These are phyloP conservation scores for Tragopan temminckii DNA, from an alignment of 2,797 vertebrate species.

Conservation along the genomic window DNA sequence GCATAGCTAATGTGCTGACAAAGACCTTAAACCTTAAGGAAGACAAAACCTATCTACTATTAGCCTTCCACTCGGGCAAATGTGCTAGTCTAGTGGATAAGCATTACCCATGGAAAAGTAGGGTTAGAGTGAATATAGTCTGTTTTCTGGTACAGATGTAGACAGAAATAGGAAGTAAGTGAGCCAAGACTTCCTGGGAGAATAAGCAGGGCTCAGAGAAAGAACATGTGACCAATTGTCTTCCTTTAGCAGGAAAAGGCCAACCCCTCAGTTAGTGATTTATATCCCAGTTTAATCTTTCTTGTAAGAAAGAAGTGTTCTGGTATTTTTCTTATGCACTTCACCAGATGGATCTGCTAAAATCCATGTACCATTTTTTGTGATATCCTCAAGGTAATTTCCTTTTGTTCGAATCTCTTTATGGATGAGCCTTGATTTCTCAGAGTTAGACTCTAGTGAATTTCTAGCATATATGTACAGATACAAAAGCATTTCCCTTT, in stretches of 20 bases:
- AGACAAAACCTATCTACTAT: background rate
- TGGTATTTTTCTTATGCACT: background rate
- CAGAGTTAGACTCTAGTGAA: background rate
- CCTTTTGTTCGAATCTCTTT: background rate
- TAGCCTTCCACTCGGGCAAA: rapidly evolving
- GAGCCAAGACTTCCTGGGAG: slow-evolving; percentile 34
- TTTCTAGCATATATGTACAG: background rate
- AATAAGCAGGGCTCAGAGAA: slow-evolving; percentile 5
- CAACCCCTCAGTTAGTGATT: slow-evolving; percentile 13
- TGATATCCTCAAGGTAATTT: slow-evolving; percentile 19
- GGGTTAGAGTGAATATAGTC: background rate
- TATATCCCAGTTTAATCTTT: slow-evolving; percentile 21
- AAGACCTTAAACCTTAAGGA: background rate
- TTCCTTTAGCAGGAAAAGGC: background rate
- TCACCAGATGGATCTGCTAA: slow-evolving; percentile 38
- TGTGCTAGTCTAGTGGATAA: background rate
- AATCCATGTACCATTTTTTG: background rate
- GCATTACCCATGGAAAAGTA: background rate
- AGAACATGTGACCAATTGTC: background rate
- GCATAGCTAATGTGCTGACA: rapidly evolving
- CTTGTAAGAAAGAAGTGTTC: background rate
- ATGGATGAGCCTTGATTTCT: background rate
- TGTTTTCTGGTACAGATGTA: background rate
- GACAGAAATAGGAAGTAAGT: slow-evolving; percentile 13
- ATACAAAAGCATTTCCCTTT: background rate